Base-by-base conservation (phyloP, 1,140 invertebrate species). In the Drosophila suzukii region DNA sequence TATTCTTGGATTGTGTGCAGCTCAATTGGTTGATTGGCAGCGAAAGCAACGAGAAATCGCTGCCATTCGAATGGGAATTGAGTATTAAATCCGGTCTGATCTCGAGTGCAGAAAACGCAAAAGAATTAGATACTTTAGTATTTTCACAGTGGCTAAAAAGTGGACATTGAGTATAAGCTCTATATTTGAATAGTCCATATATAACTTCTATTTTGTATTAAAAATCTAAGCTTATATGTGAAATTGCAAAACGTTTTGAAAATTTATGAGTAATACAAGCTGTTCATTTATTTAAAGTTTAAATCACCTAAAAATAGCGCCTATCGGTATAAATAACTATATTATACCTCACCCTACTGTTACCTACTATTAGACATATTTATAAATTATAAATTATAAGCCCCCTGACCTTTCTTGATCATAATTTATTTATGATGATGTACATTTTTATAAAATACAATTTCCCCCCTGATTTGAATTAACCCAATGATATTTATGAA, bases 1-100 rank as follows among this genome's bases (percentile, higher is more conserved):
- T 86, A 88, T 86, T 51, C 43, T 58, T 38, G 43, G 73, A 67
- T 67, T 76, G 72, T 67, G 72, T 75, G 61, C 47, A 67, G 73
- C 74, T 76, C 73, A 67, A 76, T 55, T 34, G 73, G 27, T 67
- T 76, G 73, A 76, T 76, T 76, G 73, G 54, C 73, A 76, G 51
- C 49, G 38, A 58, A 39, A 41, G 49, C 13, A 56, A 41, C 17
- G 17, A 5, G 15, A 43, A 30, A 36, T 32, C 12, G 44, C 8
- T 15, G 63, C 11, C 49, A 67, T 53, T 54, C 32, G n/a, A 67
- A 27, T 10, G 10, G 43, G 27, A 54, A 46, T 38, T 15, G 13
- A 20, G 36, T 36, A 39, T 36, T 50, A 53, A 71, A 58, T 50
- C 51, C 51, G 13, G 24, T 8, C 27, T 30, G 20, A 34, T 41